These are phyloP conservation scores for Parus major DNA, from an alignment of 2,113 vertebrate genomes.

Conservation along the genomic window DNA sequence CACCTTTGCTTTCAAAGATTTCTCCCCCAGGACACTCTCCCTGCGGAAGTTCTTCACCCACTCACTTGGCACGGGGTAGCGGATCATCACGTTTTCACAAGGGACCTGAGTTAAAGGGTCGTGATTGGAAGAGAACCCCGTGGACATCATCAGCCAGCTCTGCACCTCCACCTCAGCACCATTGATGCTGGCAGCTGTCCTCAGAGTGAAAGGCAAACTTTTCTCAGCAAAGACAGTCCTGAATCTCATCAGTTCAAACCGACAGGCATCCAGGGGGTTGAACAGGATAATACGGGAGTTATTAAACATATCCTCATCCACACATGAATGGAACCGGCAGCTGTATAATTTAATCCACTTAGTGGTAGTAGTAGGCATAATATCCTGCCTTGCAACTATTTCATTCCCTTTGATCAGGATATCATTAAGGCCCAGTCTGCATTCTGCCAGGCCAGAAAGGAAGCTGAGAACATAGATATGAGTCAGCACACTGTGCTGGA, in stretches of 20 bases:
- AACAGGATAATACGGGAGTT: constrained; percentile 77
- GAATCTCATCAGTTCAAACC: constrained; percentile 87
- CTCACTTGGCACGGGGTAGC: constrained; percentile 83
- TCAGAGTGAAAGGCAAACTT: constrained; percentile 85
- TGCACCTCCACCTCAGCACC: constrained; percentile 90
- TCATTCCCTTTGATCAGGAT: constrained; percentile 87
- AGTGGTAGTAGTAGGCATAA: constrained; percentile 87
- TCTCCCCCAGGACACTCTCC: constrained; percentile 85
- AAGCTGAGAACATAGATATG: constrained; percentile 83
- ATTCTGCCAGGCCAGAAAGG: constrained; percentile 82
- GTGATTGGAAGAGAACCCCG: constrained; percentile 84
- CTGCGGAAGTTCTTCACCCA: constrained; percentile 91
- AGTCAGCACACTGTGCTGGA: constrained; percentile 82
- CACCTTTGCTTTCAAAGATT: constrained; percentile 88
- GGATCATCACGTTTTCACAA: constrained; percentile 87
- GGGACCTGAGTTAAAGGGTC: constrained; percentile 84
- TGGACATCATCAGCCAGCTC: constrained; percentile 89
- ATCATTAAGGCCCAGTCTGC: constrained; percentile 86
- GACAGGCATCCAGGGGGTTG: constrained; percentile 81
- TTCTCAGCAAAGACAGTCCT: constrained; percentile 83
- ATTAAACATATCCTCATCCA: constrained; percentile 78
- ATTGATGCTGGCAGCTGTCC: constrained; percentile 79
- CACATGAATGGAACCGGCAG: constrained; percentile 82
- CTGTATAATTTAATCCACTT: constrained; percentile 86
- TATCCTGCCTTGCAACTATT: constrained; percentile 86